Conservation (phyloP, 2,113 vertebrate species). For the Eleginops maclovinus region DNA sequence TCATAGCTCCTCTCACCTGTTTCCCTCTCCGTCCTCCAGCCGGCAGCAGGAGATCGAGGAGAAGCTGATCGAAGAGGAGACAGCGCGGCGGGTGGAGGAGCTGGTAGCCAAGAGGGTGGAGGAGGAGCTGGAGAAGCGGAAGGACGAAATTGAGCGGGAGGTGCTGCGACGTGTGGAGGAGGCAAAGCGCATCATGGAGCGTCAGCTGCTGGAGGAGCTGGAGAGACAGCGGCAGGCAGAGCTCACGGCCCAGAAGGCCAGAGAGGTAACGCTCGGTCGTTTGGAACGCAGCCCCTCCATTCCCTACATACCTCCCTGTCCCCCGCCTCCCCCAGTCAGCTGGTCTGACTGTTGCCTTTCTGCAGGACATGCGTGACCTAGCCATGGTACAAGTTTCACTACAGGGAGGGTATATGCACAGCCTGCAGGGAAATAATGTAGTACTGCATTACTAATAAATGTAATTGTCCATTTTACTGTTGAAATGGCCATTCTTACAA, state of each 20-base stretch:
- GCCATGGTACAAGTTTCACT: conserved; percentile 92
- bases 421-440: neutral
- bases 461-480: neutral
- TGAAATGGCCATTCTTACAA: neutral
- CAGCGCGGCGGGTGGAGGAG: conserved; percentile 97
- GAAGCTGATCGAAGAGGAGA: conserved; percentile 99
- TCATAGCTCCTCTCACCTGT: neutral
- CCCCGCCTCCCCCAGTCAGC: conserved; percentile 13
- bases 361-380: neutral
- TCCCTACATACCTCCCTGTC: conserved; percentile 25
- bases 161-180: conserved; percentile 98
- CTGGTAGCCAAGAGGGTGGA: conserved; percentile 97
- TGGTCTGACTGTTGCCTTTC: conserved; percentile 23
- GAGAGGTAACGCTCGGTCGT: conserved; percentile 99
- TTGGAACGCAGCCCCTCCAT: conserved; percentile 88
- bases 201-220: conserved; percentile 99
- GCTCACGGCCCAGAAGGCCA: conserved; percentile 96
- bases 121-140: conserved; percentile 97
- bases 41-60: conserved; percentile 99
- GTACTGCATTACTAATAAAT: neutral
- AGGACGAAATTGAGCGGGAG: conserved; percentile 98
- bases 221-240: conserved; percentile 99
- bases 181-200: conserved; percentile 99
- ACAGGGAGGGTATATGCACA: neutral
- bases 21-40: conserved; percentile 63